Percentiles rank a stretch among this genome's conserved stretches.
These are phyloP conservation scores for Neodiprion pinetum DNA, from an alignment of 1,140 invertebrate genomes.

Conservation along the genomic window DNA sequence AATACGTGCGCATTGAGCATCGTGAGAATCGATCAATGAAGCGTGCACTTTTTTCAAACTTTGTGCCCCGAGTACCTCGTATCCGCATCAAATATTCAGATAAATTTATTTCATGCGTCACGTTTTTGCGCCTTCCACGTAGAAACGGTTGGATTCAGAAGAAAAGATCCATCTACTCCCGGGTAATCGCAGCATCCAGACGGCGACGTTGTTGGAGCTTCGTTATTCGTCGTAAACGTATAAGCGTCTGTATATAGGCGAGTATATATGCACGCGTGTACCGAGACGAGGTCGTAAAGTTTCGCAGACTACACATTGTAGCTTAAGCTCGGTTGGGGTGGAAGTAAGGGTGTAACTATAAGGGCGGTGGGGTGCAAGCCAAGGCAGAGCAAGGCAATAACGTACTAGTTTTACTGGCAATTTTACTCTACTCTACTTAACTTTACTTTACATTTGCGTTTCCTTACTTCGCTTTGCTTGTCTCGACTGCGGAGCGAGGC, in stretches of 20 bases:
- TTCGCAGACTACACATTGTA: slow-evolving; percentile 21
- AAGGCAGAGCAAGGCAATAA: background rate
- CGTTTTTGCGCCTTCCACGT: background rate
- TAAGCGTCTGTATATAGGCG: slow-evolving; percentile 48
- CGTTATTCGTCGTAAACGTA: slow-evolving; percentile 55
- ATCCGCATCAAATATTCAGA: too few species aligned
- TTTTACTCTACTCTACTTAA: background rate
- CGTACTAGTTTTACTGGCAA: background rate
- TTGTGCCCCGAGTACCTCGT: too few species aligned
- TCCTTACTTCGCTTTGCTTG: background rate
- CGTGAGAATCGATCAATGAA: too few species aligned
- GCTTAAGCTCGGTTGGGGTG: background rate
- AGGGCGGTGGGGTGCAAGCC: background rate
- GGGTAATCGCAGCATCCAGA: background rate
- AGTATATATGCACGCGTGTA: background rate
- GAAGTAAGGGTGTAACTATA: too few species aligned
- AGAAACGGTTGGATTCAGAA: background rate
- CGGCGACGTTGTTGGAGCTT: slow-evolving; percentile 30
- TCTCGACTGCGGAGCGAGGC: background rate
- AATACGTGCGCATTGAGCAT: too few species aligned
- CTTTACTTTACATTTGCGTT: slow-evolving; percentile 1
- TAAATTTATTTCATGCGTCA: too few species aligned
- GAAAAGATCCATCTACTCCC: background rate
- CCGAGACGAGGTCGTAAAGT: slow-evolving; percentile 46
- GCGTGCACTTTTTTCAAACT: too few species aligned